A percentile compares a stretch with the other conserved stretches of the same genome.
These are phyloP conservation scores for Varecia variegata DNA, from an alignment of 2,797 vertebrate species.

Conservation along the genomic window DNA sequence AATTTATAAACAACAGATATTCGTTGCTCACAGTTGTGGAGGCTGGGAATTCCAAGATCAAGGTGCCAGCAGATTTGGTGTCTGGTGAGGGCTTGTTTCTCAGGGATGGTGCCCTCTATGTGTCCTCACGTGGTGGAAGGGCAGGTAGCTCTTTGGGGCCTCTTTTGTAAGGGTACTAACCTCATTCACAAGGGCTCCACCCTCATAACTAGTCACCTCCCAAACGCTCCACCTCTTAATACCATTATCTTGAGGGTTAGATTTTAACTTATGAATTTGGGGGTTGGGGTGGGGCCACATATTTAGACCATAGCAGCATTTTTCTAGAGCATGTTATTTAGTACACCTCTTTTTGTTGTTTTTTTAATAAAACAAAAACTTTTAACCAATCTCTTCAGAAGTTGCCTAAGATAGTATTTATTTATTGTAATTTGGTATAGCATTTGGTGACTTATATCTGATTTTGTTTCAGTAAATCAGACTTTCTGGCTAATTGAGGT, in stretches of 20 bases:
- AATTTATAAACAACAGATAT: neutral
- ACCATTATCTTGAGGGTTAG: neutral
- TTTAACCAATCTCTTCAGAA: slow-evolving; percentile 76
- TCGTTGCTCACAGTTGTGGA: neutral
- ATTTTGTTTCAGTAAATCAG: slow-evolving; percentile 77
- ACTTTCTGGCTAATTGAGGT: slow-evolving; percentile 73
- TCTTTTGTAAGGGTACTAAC: neutral
- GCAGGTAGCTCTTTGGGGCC: neutral
- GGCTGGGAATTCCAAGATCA: neutral
- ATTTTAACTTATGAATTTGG: neutral
- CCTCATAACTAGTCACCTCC: neutral
- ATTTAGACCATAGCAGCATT: neutral
- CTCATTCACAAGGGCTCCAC: neutral
- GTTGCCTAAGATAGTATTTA: slow-evolving; percentile 73
- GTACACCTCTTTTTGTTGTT: slow-evolving; percentile 60
- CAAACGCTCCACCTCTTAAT: neutral
- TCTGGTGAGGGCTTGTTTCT: neutral
- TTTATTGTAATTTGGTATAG: slow-evolving; percentile 76
- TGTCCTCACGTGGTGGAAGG: neutral
- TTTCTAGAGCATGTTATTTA: slow-evolving; percentile 52
- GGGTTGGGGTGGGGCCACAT: neutral
- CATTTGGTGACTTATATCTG: slow-evolving; percentile 75
- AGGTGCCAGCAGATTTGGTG: neutral
- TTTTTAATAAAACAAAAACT: slow-evolving; percentile 68
- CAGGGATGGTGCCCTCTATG: neutral